Evolutionary conservation across 2,888 invertebrate species (phyloP).

Genomic region (Rhamnusium bicolor): DNA sequence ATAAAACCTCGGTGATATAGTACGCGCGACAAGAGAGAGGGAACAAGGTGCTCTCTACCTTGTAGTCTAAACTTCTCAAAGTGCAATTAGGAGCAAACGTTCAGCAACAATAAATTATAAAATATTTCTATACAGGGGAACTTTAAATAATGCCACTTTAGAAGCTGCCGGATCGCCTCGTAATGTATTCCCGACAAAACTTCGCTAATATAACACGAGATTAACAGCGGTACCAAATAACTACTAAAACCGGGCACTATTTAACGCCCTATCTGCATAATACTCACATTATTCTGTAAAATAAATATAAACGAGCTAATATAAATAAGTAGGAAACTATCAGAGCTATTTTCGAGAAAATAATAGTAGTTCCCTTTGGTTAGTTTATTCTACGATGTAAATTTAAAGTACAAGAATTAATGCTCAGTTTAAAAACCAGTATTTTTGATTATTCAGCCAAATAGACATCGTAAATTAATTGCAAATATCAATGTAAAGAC

Average conservation of each 20-base stretch:
- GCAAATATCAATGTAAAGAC: too few species aligned
- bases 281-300: conserved; percentile 42
- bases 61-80: conserved; percentile 58
- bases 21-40: neutral
- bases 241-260: conserved; percentile 46
- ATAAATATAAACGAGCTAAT: conserved; percentile 18
- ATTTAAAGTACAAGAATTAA: neutral
- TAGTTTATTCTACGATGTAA: neutral
- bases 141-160: conserved; percentile 68
- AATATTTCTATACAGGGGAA: conserved; percentile 67
- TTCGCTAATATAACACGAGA: conserved; percentile 68
- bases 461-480: neutral
- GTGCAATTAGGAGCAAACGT: conserved; percentile 69
- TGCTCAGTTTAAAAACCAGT: neutral
- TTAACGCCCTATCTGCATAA: conserved; percentile 49
- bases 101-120: conserved; percentile 68
- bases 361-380: neutral
- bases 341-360: neutral
- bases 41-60: conserved; percentile 34
- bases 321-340: conserved; percentile 4
- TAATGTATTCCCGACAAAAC: conserved; percentile 67
- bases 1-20: neutral
- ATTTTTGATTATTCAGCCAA: neutral
- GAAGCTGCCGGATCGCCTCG: conserved; percentile 40
- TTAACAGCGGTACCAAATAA: conserved; percentile 65